phyloP scores from a whole-genome alignment of 2,113 vertebrate genomes.

The Polyodon spathula region DNA sequence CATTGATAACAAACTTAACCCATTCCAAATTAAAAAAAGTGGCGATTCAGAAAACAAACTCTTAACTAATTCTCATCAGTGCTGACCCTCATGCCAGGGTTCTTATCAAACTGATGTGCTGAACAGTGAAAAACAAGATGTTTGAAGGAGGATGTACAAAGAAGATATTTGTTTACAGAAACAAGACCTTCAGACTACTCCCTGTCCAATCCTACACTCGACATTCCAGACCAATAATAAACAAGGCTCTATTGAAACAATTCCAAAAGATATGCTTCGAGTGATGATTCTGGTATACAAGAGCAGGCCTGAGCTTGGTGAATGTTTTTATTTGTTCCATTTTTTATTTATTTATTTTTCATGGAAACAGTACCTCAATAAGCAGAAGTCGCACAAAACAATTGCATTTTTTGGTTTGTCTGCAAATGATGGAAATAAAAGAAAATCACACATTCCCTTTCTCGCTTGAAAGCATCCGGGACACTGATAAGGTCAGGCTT shows the following conservation, averaged over 20 bases:
- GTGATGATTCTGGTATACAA: not conserved
- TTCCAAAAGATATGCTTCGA: conserved; percentile 26
- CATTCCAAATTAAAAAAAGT: conserved; percentile 11
- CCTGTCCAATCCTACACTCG: conserved; percentile 44
- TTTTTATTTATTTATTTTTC: too few relatives aligned
- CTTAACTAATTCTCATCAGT: too few relatives aligned
- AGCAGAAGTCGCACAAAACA: too few relatives aligned
- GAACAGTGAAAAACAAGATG: not conserved
- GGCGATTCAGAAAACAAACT: too few relatives aligned
- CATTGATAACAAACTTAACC: conserved; percentile 35
- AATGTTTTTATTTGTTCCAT: too few relatives aligned
- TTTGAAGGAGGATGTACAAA: not conserved
- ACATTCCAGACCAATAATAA: conserved; percentile 52
- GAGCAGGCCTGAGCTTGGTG: too few relatives aligned
- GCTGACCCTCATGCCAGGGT: not conserved
- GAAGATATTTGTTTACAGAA: not conserved
- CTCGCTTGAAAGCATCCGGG: too few relatives aligned
- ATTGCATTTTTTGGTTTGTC: too few relatives aligned
- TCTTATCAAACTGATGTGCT: not conserved
- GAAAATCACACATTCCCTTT: too few relatives aligned
- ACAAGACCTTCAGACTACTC: not conserved
- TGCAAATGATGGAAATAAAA: too few relatives aligned
- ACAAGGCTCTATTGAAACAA: conserved; percentile 41
- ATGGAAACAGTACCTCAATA: too few relatives aligned
- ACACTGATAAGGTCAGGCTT: too few relatives aligned